Percentiles rank a stretch among this genome's conserved stretches.
These are phyloP conservation scores for Pygoscelis adeliae DNA, from an alignment of 2,113 vertebrate species.

Conservation along the genomic window DNA sequence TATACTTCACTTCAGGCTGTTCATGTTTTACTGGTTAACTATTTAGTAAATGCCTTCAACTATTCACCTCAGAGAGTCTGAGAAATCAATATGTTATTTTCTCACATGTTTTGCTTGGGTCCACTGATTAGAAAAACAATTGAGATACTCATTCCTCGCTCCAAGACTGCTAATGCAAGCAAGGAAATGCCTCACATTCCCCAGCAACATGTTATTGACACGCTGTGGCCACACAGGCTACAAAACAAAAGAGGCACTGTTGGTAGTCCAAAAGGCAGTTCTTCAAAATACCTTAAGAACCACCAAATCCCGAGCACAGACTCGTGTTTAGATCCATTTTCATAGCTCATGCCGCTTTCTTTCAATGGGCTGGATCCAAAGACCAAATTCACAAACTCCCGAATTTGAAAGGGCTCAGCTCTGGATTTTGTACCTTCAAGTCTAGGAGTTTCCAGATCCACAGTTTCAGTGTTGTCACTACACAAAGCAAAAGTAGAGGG, in stretches of 20 bases:
- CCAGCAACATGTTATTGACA: background rate
- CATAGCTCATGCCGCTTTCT: background rate
- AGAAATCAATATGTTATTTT: background rate
- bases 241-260: background rate
- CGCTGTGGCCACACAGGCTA: background rate
- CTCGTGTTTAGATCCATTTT: background rate
- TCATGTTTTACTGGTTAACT: background rate
- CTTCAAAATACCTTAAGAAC: background rate
- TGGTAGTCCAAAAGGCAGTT: background rate
- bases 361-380: background rate
- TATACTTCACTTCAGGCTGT: background rate
- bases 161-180: background rate
- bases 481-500: background rate
- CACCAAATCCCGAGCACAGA: background rate
- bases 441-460: background rate
- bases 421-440: background rate
- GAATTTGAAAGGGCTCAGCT: background rate
- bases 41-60: background rate
- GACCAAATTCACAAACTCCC: background rate
- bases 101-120: background rate
- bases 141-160: background rate
- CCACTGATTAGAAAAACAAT: constrained; percentile 6
- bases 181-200: constrained; percentile 43
- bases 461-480: background rate
- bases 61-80: background rate